These are phyloP conservation scores for Cephalopterus ornatus DNA, from an alignment of 2,113 vertebrate genomes.

Conservation along the genomic window DNA sequence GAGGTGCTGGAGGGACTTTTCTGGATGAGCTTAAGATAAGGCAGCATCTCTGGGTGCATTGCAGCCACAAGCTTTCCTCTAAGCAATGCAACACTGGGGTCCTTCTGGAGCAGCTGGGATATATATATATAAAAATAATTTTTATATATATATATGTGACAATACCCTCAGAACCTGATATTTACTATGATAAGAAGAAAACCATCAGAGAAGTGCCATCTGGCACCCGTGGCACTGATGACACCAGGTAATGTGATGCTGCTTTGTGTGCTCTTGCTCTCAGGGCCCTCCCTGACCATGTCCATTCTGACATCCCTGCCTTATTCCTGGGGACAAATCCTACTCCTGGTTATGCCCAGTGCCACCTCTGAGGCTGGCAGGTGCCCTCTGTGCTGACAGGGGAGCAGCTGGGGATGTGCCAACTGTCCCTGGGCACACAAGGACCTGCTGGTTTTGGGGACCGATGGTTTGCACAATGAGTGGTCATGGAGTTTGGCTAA, in stretches of 20 bases:
- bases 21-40: background rate
- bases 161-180: background rate
- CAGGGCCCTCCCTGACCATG: background rate
- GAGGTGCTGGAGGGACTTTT: background rate
- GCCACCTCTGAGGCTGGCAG: background rate
- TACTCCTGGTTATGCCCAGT: background rate
- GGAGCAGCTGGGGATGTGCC: background rate
- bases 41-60: background rate
- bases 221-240: background rate
- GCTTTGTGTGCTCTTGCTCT: background rate
- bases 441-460: rapidly evolving
- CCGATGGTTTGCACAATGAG: background rate
- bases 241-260: background rate
- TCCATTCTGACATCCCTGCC: background rate
- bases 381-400: background rate
- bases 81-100: background rate
- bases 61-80: background rate
- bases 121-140: too few relatives aligned
- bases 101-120: background rate
- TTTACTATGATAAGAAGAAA: background rate
- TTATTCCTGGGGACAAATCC: background rate
- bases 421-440: background rate
- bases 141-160: background rate
- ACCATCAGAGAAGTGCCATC: background rate
- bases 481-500: background rate